Base-by-base conservation (phyloP, 2,888 invertebrate genomes). In the Hypsopygia costalis region DNA sequence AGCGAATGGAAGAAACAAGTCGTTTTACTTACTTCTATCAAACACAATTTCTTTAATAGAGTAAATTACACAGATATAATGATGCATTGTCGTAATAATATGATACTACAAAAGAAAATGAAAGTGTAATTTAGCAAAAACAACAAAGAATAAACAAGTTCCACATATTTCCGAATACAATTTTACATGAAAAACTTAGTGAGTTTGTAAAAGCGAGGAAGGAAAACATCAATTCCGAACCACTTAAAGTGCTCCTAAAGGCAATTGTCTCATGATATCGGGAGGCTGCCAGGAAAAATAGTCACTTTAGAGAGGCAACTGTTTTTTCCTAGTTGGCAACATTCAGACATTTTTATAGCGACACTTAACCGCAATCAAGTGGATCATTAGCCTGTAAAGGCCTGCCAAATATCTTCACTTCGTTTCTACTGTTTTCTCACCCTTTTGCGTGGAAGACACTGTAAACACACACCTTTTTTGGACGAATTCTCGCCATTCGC, bases 331-430 rank as follows among this genome's bases (percentile, higher is more conserved):
- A 80, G 74, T 88, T 88, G 87, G 87, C 87, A 87, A 75, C 81
- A 81, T 71, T 68, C 68, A 76, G 81, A 80, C 81, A 76, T 76
- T 83, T 79, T 85, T 83, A 85, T 81, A 74, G 86, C 78, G 80
- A 81, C 86, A 81, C 79, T 88, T 88, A 79, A 79, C 86, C 86
- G 69, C 85, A 88, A 88, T 87, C 85, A 86, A 80, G 75, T 67
- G 85, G 82, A 85, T 88, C 86, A 88, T 88, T 88, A 88, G 85
- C 80, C 73, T 69, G 79, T 74, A 79, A 77, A 79, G 73, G 81
- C 74, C 85, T 85, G 88, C 87, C 87, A 88, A 88, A 87, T 87
- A 82, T 85, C 81, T 80, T 74, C 62, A 77, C 72, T 77, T 70
- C 60, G 66, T 63, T 65, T 61, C 60, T 64, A 62, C 67, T 77